These are phyloP conservation scores for Poecilia picta DNA, from an alignment of 2,797 vertebrate species.

Conservation along the genomic window DNA sequence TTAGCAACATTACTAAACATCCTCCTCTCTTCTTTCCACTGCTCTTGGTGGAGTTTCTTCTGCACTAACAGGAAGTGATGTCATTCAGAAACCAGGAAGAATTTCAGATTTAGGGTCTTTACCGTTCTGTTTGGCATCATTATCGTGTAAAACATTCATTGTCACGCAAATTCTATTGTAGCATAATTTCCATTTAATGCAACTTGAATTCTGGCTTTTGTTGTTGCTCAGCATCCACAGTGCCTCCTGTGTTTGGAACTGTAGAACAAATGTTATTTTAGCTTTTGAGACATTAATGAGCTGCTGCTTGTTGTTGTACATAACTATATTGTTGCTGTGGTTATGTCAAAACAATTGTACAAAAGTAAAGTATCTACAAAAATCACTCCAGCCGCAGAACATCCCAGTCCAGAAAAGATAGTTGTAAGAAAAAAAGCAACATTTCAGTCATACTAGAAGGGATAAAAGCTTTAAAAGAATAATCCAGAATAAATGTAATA, in stretches of 20 bases:
- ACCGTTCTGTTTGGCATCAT: neutral
- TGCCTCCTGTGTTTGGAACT: neutral
- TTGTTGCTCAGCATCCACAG: neutral
- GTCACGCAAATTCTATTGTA: neutral
- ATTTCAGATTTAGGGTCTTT: neutral
- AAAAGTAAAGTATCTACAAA: neutral
- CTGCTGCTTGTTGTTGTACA: neutral
- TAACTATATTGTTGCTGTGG: neutral
- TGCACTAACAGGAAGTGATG: neutral
- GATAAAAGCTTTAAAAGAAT: neutral
- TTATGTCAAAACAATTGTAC: neutral
- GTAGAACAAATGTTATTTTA: neutral
- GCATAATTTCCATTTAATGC: neutral
- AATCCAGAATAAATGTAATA: neutral
- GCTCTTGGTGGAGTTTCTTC: neutral
- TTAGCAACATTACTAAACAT: neutral
- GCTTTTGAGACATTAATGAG: neutral
- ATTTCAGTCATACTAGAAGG: neutral
- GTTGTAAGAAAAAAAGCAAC: neutral
- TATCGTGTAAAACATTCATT: neutral
- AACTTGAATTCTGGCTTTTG: neutral
- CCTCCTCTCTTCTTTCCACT: neutral
- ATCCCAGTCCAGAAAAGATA: neutral
- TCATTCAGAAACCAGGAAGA: neutral
- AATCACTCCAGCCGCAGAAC: too few relatives aligned